phyloP scores from a whole-genome alignment of 2,797 vertebrate species.

The Tamandua tetradactyla region DNA sequence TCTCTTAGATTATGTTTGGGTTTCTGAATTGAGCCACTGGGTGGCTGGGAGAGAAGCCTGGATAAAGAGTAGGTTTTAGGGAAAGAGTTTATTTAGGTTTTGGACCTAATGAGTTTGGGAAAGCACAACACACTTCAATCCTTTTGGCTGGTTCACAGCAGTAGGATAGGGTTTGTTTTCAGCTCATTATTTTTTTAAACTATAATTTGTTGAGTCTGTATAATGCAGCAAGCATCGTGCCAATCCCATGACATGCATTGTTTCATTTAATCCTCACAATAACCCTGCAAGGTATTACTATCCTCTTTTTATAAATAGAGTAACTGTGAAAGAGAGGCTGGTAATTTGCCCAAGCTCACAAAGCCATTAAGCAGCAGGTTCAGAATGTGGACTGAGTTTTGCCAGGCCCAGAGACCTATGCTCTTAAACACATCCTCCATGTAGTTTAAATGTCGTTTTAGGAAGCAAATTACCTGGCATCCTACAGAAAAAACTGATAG shows the following conservation, averaged over 20 bases:
- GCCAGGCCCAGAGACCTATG: not conserved
- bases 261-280: not conserved
- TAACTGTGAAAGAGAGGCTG: not conserved
- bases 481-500: not conserved
- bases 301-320: not conserved
- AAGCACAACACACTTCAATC: not conserved
- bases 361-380: not conserved
- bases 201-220: slow-evolving; percentile 8
- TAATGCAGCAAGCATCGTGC: not conserved
- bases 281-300: not conserved
- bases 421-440: not conserved
- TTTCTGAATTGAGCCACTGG: not conserved
- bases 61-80: not conserved
- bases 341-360: not conserved
- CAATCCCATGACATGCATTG: not conserved
- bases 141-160: not conserved
- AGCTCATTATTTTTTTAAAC: not conserved
- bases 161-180: not conserved
- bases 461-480: not conserved
- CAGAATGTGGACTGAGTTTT: not conserved
- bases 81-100: not conserved
- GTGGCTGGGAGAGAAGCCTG: not conserved
- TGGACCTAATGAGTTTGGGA: not conserved
- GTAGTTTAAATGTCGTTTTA: not conserved
- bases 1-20: not conserved